phyloP scores from a whole-genome alignment of 2,113 vertebrate genomes.

The Cygnus buccinator region DNA sequence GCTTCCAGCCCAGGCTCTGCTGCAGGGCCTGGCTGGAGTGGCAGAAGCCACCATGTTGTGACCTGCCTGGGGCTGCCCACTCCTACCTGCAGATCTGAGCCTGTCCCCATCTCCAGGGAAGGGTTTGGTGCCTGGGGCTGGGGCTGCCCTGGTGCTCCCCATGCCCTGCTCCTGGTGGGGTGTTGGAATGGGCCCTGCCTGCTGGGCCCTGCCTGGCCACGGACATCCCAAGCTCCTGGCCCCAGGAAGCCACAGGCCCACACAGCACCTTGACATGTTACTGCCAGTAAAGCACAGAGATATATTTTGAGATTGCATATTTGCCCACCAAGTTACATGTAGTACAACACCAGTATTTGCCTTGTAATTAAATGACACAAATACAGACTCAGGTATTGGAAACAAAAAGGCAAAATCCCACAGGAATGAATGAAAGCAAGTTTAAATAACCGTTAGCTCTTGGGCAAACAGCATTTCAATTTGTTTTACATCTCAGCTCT shows the following conservation, averaged over 20 bases:
- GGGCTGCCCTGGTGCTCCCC: rapidly evolving
- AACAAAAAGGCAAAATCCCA: neutral
- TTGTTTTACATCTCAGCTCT: neutral
- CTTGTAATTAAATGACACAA: neutral
- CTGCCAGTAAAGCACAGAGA: neutral
- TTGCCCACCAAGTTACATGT: neutral
- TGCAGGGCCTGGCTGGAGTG: rapidly evolving
- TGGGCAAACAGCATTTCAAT: neutral
- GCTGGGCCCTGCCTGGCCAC: rapidly evolving
- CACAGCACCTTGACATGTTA: rapidly evolving
- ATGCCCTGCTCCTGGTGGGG: neutral
- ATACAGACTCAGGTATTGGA: neutral
- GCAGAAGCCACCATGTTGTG: rapidly evolving
- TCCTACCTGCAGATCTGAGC: rapidly evolving
- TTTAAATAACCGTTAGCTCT: neutral
- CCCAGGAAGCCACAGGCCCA: rapidly evolving
- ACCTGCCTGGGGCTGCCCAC: too few relatives aligned
- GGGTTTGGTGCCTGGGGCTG: rapidly evolving
- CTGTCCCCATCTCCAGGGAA: rapidly evolving
- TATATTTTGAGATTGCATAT: neutral
- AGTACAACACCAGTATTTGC: neutral
- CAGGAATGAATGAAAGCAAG: neutral
- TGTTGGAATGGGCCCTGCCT: rapidly evolving
- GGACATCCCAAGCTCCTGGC: rapidly evolving
- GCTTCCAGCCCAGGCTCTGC: rapidly evolving